A percentile compares a stretch with the other conserved stretches of the same genome.
phyloP scores from a whole-genome alignment of 2,113 vertebrate genomes.

The Salminus brasiliensis region DNA sequence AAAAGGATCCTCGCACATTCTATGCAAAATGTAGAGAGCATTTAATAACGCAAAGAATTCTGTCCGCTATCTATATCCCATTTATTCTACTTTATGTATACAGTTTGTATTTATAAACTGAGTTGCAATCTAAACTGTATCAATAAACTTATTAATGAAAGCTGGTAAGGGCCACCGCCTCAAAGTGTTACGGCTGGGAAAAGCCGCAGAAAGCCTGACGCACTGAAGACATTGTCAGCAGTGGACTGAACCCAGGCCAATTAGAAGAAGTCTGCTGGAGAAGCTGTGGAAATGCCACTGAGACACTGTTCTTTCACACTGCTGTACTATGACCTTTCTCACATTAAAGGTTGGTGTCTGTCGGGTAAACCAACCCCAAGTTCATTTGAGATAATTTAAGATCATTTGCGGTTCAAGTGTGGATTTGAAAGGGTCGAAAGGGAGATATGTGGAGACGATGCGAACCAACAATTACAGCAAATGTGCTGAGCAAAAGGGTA shows the following conservation, averaged over 20 bases:
- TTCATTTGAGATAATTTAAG: neutral
- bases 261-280: neutral
- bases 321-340: neutral
- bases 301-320: neutral
- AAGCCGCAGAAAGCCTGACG: neutral
- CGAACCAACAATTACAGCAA: neutral
- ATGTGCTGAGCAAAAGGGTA: too few relatives aligned
- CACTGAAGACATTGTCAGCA: neutral
- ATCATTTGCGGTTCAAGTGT: neutral
- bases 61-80: constrained; percentile 88
- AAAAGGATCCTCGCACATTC: constrained; percentile 86
- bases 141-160: constrained; percentile 91
- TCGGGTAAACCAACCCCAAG: neutral
- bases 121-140: constrained; percentile 89
- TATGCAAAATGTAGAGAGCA: constrained; percentile 92
- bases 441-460: neutral
- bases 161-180: constrained; percentile 42
- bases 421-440: neutral
- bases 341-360: neutral
- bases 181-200: neutral
- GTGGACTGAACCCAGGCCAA: neutral
- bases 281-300: neutral
- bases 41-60: constrained; percentile 87
- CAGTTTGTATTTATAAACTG: constrained; percentile 96
- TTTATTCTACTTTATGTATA: constrained; percentile 92